phyloP scores from a whole-genome alignment of 2,113 vertebrate genomes.

The Mixornis gularis region DNA sequence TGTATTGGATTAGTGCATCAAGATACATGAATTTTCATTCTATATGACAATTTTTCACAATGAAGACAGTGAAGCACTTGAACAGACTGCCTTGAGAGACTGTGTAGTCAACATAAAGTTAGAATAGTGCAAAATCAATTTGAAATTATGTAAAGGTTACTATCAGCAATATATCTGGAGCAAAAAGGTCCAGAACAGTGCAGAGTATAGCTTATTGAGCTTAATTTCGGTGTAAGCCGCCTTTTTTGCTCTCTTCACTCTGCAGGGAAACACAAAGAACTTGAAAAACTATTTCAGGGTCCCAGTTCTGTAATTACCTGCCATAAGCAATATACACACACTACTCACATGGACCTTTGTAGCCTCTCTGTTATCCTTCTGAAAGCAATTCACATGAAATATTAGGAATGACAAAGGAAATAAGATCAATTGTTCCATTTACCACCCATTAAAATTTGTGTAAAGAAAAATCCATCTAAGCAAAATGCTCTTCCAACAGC shows the following conservation, averaged over 20 bases:
- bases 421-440: not conserved
- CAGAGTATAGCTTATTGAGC: not conserved
- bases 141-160: not conserved
- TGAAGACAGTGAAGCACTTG: not conserved
- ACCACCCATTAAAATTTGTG: not conserved
- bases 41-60: not conserved
- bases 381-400: not conserved
- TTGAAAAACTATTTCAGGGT: not conserved
- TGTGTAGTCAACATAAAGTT: not conserved
- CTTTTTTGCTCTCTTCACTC: not conserved
- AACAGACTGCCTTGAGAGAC: not conserved
- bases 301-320: not conserved
- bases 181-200: not conserved
- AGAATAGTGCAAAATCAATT: not conserved
- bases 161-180: not conserved
- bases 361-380: not conserved
- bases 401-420: not conserved
- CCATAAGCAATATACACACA: not conserved
- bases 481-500: not conserved
- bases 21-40: not conserved
- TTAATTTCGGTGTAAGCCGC: not conserved
- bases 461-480: not conserved
- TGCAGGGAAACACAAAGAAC: not conserved
- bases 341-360: fast-evolving
- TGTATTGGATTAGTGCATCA: not conserved